Percentiles rank a stretch among this genome's conserved stretches.
Evolutionary conservation across 1,140 invertebrate species (phyloP).

Genomic region (Cyrtorhinus lividipennis): DNA sequence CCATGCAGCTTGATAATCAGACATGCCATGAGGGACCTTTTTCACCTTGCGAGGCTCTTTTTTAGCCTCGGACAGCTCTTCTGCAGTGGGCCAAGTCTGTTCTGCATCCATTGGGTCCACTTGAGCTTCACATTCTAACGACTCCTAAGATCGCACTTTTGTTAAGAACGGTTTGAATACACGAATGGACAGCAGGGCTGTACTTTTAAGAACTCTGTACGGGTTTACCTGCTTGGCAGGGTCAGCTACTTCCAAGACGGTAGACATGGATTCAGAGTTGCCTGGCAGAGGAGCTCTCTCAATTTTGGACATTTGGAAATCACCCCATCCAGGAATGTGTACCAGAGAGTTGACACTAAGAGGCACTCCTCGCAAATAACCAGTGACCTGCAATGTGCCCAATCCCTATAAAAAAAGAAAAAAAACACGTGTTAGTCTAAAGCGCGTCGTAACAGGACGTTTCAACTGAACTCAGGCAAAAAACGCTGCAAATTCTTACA

Average conservation of each 20-base stretch:
- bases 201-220: too few relatives aligned
- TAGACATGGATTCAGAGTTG: constrained; percentile 32
- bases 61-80: constrained; percentile 64
- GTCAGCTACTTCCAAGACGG: constrained; percentile 49
- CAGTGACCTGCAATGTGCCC: constrained; percentile 69
- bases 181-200: too few relatives aligned
- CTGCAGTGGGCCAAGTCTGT: constrained; percentile 90
- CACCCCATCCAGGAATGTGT: constrained; percentile 78
- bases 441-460: too few relatives aligned
- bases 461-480: too few relatives aligned
- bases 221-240: constrained; percentile 42
- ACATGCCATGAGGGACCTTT: constrained; percentile 83
- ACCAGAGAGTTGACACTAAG: constrained; percentile 76
- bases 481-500: too few relatives aligned
- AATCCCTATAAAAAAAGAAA: constrained; percentile 26
- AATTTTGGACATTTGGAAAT: constrained; percentile 80
- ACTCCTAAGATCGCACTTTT: constrained; percentile 44
- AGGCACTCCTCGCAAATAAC: constrained; percentile 65
- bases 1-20: constrained; percentile 94
- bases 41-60: constrained; percentile 47
- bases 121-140: constrained; percentile 60
- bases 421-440: too few relatives aligned
- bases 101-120: constrained; percentile 87
- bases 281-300: constrained; percentile 59
- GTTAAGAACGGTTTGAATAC: too few relatives aligned